phyloP scores from a whole-genome alignment of 2,888 invertebrate species.

The Eupeodes latifasciatus region DNA sequence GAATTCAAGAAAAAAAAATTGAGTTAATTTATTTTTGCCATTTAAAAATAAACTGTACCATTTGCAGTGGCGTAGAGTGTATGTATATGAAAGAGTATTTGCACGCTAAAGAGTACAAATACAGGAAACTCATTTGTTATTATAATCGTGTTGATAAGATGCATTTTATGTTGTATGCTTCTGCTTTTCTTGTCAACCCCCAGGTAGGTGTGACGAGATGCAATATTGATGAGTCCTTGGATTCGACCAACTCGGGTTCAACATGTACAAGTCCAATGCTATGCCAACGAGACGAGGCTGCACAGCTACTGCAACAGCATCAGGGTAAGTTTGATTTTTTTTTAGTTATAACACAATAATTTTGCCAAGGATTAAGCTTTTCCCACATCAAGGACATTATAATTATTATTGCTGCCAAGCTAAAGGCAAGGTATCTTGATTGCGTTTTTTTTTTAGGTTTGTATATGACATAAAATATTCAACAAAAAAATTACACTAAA shows the following conservation, averaged over 20 bases:
- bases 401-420: slow-evolving; percentile 1
- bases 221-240: slow-evolving; percentile 83
- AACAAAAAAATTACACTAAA: not conserved
- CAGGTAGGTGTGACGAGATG: slow-evolving; percentile 84
- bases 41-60: slow-evolving; percentile 1
- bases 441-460: not conserved
- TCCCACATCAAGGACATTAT: slow-evolving; percentile 11
- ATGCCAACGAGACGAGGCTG: slow-evolving; percentile 82
- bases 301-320: slow-evolving; percentile 82
- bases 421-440: not conserved
- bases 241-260: slow-evolving; percentile 83
- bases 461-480: not conserved
- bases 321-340: slow-evolving; percentile 68
- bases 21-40: not conserved
- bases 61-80: slow-evolving; percentile 19
- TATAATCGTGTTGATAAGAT: slow-evolving; percentile 51
- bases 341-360: not conserved
- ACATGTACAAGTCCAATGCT: slow-evolving; percentile 84
- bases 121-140: slow-evolving; percentile 49
- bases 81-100: not conserved
- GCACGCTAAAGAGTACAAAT: slow-evolving; percentile 3
- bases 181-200: slow-evolving; percentile 16
- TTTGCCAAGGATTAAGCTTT: not conserved
- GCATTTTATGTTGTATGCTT: slow-evolving; percentile 41
- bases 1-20: not conserved